These are phyloP conservation scores for Cephus pygmeus DNA, from an alignment of 2,888 invertebrate species.

Conservation along the genomic window DNA sequence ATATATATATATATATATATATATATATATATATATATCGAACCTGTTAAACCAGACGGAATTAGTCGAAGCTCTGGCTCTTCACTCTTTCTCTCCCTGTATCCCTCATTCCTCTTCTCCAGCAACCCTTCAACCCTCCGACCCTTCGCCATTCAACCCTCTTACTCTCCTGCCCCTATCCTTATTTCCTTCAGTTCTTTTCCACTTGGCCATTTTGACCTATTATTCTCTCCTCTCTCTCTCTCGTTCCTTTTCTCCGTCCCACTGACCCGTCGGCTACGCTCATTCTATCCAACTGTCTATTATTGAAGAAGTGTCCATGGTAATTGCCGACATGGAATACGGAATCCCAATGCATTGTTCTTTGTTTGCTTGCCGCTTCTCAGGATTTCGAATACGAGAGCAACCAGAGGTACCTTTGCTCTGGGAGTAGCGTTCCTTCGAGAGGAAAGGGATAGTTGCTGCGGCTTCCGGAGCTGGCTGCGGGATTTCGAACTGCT, in stretches of 20 bases:
- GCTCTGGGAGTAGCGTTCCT: too few species aligned
- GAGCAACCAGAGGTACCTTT: too few species aligned
- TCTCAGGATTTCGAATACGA: not conserved
- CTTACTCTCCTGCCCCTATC: not conserved
- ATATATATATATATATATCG: not conserved
- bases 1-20: not conserved
- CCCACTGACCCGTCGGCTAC: not conserved
- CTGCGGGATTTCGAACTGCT: too few species aligned
- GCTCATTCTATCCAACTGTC: too few species aligned
- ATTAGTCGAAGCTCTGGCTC: slow-evolving; percentile 3
- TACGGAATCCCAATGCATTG: not conserved
- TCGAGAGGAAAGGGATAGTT: slow-evolving; percentile 16
- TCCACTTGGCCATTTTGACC: too few species aligned
- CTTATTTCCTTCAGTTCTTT: too few species aligned
- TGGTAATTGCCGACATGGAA: too few species aligned
- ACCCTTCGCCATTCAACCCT: not conserved
- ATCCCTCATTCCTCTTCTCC: not conserved
- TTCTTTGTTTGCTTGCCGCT: not conserved
- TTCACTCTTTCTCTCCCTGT: not conserved
- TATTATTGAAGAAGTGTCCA: too few species aligned
- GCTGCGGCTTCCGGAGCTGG: not conserved
- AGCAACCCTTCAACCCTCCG: too few species aligned
- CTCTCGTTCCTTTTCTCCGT: not conserved
- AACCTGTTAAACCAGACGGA: slow-evolving; percentile 17
- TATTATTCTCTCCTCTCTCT: not conserved